Percentiles rank a stretch among this genome's conserved stretches.
These are phyloP conservation scores for Heterohyrax brucei DNA, from an alignment of 2,797 vertebrate genomes.

Conservation along the genomic window DNA sequence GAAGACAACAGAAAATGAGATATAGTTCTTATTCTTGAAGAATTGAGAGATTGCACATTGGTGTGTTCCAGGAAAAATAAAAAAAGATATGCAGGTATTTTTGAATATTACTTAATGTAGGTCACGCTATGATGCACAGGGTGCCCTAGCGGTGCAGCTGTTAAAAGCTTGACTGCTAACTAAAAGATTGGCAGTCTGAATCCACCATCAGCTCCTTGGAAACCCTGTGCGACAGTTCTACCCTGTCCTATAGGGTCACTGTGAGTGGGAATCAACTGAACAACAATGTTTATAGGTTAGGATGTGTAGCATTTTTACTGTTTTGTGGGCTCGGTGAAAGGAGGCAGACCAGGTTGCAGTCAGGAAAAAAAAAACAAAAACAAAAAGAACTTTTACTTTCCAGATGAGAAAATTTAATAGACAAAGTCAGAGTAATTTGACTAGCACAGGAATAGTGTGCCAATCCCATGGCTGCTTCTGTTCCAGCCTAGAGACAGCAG, in stretches of 20 bases:
- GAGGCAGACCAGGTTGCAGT: neutral
- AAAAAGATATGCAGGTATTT: neutral
- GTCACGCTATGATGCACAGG: neutral
- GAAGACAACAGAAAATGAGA: conserved; percentile 45
- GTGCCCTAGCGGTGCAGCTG: no score
- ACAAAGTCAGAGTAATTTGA: neutral
- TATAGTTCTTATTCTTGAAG: neutral
- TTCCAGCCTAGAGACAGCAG: neutral
- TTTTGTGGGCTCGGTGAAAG: neutral
- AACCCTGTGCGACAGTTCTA: no score
- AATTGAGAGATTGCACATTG: neutral
- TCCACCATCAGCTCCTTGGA: no score
- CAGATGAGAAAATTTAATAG: neutral
- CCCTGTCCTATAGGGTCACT: no score
- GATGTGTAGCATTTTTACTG: neutral
- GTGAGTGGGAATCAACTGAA: no score
- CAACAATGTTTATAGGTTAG: no score
- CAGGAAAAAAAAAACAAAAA: neutral
- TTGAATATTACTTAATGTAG: conserved; percentile 35
- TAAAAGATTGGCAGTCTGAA: no score
- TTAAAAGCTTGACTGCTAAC: no score
- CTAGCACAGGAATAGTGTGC: no score
- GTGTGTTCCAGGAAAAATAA: neutral
- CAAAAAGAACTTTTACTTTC: neutral
- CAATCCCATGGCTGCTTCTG: neutral